Evolutionary conservation across 2,888 invertebrate genomes (phyloP), one percentile per base, ranked within the genome.

Genomic region (Chymomyza amoena): DNA sequence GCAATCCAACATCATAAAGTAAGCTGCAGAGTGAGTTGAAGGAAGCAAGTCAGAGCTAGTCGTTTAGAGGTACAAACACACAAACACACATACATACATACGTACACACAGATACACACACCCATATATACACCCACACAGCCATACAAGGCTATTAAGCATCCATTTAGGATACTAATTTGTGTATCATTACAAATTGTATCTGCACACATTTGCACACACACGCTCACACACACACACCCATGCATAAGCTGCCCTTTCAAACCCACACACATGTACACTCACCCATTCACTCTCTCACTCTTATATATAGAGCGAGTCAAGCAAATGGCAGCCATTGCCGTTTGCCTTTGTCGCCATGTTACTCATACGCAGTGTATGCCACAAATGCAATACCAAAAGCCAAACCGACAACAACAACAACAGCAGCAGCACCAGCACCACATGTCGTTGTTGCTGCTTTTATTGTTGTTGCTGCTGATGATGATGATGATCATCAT

Each of bases 151-250:
- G 88, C 83, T 85, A 87, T 88, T 86, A 86, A 84, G 79, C 81
- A 84, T 84, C 84, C 89, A 87, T 87, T 83, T 78, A 87, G 81
- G 79, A 87, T 79, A 87, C 80, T 88, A 89, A 88, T 89, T 89
- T 89, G 89, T 85, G 86, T 88, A 88, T 85, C 85, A 84, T 89
- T 84, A 87, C 87, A 88, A 87, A 84, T 88, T 88, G 81, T 79
- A 83, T 81, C 78, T 71, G 69, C 70, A 74, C 75, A 69, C 75
- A 72, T 67, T 74, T 70, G 66, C 70, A 72, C 61, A 56, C 61
- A 62, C 64, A 61, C 68, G 39, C 39, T 32, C 66, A 67, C 60
- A 28, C 36, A 45, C 39, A 45, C 64, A 3, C 57, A 52, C 66
- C 63, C 15, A 20, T 36, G 28, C 28, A 32, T 51, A 52, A 62